These are phyloP conservation scores for Uropetala carovei DNA, from an alignment of 2,888 invertebrate species.

Conservation along the genomic window DNA sequence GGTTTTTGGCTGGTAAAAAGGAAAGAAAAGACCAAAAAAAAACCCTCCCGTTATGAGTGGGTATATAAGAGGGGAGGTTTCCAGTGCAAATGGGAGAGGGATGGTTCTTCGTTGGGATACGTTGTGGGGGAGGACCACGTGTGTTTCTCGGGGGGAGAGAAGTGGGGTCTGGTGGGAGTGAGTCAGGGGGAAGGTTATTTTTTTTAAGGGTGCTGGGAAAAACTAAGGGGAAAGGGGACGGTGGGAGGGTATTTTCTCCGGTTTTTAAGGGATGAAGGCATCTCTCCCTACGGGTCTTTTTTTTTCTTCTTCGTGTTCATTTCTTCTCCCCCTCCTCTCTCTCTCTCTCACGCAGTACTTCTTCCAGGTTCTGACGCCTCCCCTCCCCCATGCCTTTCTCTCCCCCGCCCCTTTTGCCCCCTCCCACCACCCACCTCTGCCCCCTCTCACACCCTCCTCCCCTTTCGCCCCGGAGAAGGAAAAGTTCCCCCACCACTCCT, in stretches of 20 bases:
- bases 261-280: neutral
- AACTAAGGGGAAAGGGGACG: neutral
- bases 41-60: neutral
- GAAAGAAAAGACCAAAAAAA: neutral
- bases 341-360: neutral
- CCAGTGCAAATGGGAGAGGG: conserved; percentile 1
- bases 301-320: neutral
- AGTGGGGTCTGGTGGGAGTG: too few species aligned
- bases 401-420: too few species aligned
- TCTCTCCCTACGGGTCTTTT: neutral
- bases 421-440: too few species aligned
- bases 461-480: too few species aligned
- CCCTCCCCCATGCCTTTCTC: too few species aligned
- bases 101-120: neutral
- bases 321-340: neutral
- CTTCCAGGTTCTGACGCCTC: too few species aligned
- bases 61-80: neutral
- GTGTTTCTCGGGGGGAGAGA: neutral
- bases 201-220: neutral
- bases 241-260: neutral
- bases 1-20: neutral
- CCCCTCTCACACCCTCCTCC: too few species aligned
- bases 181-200: too few species aligned
- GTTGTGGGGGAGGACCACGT: conserved; percentile 28
- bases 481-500: neutral